These are phyloP conservation scores for Heteropelma amictum DNA, from an alignment of 2,888 invertebrate species.

Conservation along the genomic window DNA sequence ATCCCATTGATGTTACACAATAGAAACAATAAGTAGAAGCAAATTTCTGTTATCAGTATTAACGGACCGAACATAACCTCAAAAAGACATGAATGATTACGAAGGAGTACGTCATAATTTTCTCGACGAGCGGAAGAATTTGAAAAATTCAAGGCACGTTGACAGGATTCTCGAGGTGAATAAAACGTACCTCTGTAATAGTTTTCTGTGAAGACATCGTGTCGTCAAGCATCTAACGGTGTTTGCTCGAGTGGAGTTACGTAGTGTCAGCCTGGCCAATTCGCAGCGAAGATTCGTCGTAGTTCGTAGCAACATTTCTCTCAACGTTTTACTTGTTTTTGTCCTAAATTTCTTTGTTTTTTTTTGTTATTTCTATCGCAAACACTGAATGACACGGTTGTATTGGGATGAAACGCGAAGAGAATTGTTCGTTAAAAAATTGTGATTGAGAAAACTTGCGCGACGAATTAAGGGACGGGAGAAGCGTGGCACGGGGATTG, in stretches of 20 bases:
- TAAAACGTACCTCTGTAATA: slow-evolving; percentile 80
- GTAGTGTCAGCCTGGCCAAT: slow-evolving; percentile 82
- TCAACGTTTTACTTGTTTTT: not conserved
- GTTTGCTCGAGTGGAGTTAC: slow-evolving; percentile 81
- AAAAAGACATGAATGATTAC: not conserved
- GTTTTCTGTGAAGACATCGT: slow-evolving; percentile 82
- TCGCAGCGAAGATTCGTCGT: slow-evolving; percentile 84
- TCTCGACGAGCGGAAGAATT: not conserved
- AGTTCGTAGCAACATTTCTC: slow-evolving; percentile 83
- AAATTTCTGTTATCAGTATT: not conserved
- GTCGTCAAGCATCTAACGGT: slow-evolving; percentile 81
- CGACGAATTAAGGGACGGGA: slow-evolving; percentile 20
- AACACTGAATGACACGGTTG: not conserved
- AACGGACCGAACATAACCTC: not conserved
- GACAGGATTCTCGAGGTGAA: no score
- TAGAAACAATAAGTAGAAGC: not conserved
- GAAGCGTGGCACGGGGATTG: slow-evolving; percentile 11
- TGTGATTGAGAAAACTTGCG: slow-evolving; percentile 36
- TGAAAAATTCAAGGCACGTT: no score
- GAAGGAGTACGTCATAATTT: not conserved
- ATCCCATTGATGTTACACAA: no score
- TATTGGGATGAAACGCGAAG: not conserved
- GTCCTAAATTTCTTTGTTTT: not conserved
- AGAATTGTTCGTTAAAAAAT: slow-evolving; percentile 10
- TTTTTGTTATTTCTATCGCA: not conserved